Evolutionary conservation across 2,113 vertebrate species (phyloP), one percentile per base, ranked within the genome.

Genomic region (Tragelaphus buxtoni): DNA sequence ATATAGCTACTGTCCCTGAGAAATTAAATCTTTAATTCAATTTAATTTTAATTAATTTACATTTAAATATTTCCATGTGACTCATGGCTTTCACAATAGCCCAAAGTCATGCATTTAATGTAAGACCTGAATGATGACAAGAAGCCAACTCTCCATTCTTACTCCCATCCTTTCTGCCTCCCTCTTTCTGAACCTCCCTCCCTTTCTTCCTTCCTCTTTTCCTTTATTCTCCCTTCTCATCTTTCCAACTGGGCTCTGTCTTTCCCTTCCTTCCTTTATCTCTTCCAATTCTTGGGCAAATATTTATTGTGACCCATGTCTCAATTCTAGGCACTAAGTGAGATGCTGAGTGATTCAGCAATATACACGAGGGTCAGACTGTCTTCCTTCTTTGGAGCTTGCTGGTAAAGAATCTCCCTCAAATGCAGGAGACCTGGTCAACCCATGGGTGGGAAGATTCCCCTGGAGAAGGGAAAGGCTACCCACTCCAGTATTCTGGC

Each of bases 1-100:
- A 69, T 83, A 26, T 72, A 91, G 58, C 45, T 80, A 1, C 9
- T 42, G 20, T 7, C 65, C 60, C 13, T 5, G 49, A 93, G 69
- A 60, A 56, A 32, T n/a, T 51, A 35, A 42, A 85, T 88, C 14
- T 76, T 91, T 65, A n/a, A 55, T 55, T 74, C 88, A 47, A 55
- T 87, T 55, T 88, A 47, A 26, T 51, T 88, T 55, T 22, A 83
- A 35, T 47, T 84, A n/a, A 91, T 83, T 87, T 94, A 45, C 22
- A 58, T 20, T 63, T 82, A n/a, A 63, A 16, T 61, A 72, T 65
- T 32, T 69, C 32, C 42, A 20, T 47, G 35, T 30, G 60, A 45
- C 60, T 84, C 7, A 7, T 35, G 7, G 18, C 53, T 91, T 76
- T 32, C 42, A 16, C 24, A 18, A 81, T 5, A 17, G 28, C 30